Base-by-base conservation (phyloP, 2,888 invertebrate genomes). In the Nezara viridula region DNA sequence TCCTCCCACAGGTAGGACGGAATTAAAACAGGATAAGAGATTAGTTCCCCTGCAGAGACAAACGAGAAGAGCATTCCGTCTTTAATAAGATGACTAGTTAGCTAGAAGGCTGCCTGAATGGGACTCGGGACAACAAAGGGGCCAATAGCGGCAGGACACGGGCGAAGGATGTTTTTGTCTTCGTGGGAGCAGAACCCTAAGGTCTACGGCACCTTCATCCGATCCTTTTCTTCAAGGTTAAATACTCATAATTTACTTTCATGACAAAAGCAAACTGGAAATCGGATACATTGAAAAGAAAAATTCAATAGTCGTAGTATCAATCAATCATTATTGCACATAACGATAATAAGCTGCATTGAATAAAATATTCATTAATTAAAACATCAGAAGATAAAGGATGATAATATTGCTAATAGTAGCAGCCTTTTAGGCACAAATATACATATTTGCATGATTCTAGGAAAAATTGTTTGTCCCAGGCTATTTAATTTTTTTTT, bases 11-110 rank as follows among this genome's bases (percentile, higher is more conserved):
- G 44, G 14, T 81, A n/a, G 81, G 81, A 47, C 7, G 12, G 81
- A 81, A 81, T 81, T 81, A 47, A 47, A 81, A 81, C 44, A 81
- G 81, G 44, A 81, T 81, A 81, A 81, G 81, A 81, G 81, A 81
- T 81, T 81, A 81, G 81, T 81, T 81, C 81, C 81, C 81, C 81
- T 44, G 81, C 81, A 81, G 10, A 44, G 44, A 47, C 44, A 47
- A 81, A 44, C 81, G 44, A 81, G 81, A 14, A 10, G 44, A 81
- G 44, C 44, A 40, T 47, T 81, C 44, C 81, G 12, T 3, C 37
- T 40, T 21, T 81, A 81, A 81, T 81, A 81, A 44, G 81, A 44
- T 81, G 81, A 81, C 81, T 81, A 81, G 81, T 81, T 81, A 81
- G 81, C 44, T n/a, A n/a, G 24, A 7, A 47, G 44, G n/a, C n/a